Base-by-base conservation (phyloP, 35 echinoderm and acorn worm genomes). In the Acanthaster planci region DNA sequence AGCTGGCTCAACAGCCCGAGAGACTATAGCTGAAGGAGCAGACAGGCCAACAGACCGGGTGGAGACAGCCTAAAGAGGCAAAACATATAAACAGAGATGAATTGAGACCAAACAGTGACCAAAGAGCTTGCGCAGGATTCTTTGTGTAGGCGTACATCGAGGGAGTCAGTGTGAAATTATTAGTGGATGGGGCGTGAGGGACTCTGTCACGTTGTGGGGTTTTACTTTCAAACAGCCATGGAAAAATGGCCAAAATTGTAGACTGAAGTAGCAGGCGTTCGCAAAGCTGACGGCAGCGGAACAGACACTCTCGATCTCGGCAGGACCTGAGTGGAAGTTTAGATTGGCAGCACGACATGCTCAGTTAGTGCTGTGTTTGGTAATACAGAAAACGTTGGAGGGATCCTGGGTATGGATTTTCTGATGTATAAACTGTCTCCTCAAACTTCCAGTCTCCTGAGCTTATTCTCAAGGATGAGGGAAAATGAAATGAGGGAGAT, bases 381-480 rank as follows among this genome's bases (percentile, higher is more conserved):
- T n/a, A n/a, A n/a, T n/a, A n/a, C n/a, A n/a, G n/a, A n/a, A n/a
- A 1, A 10, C 5, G 14, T 79, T 8, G 82, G 67, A 37, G 82
- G 82, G 37, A 84, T 84, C n/a, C 7, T 84, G 6, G 82, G 82
- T 0, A 67, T 84, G 82, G 82, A 84, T 67, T 84, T 84, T 19
- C 22, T 84, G 10, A 2, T 60, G 31, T n/a, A n/a, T 14, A 14
- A 3, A 35, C 55, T 27, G 32, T 22, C 9, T 18, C 54, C 21
- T 60, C 67, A 9, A 38, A 84, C 21, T 84, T 55, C 29, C 19
- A 84, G 1, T 8, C 19, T 12, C 77, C 19, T 47, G 27, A 79
- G 38, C 77, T 79, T 14, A 18, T 36, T 1, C 36, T 79, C 16
- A 23, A 79, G 36, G 77, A 36, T 0, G 77, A 79, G n/a, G n/a